Conservation (phyloP, 35 echinoderm and acorn worm genomes). For the Patiria miniata region DNA sequence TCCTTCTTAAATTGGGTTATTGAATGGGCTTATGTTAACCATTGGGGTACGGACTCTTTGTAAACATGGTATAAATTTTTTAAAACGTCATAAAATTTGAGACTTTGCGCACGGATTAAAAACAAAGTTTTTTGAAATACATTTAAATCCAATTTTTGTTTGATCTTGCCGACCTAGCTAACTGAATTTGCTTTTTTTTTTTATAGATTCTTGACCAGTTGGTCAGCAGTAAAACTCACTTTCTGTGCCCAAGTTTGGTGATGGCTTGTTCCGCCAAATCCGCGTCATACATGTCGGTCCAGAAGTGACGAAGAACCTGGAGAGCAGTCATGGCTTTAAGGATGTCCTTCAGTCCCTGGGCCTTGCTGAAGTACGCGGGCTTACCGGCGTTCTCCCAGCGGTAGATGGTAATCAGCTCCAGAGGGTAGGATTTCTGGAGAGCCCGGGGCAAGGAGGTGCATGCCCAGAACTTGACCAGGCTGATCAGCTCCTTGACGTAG, state of each 20-base stretch:
- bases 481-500: constrained; percentile 19
- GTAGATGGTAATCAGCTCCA: constrained; percentile 42
- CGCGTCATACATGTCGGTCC: neutral
- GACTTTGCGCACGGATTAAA: too few species aligned
- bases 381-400: constrained; percentile 5
- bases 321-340: neutral
- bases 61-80: too few species aligned
- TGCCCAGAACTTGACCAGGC: constrained; percentile 28
- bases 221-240: neutral
- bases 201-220: neutral
- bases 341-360: constrained; percentile 2
- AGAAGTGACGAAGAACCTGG: neutral
- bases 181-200: neutral
- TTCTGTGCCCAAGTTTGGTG: neutral
- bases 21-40: too few species aligned
- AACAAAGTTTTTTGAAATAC: too few species aligned
- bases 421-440: constrained; percentile 25
- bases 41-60: too few species aligned
- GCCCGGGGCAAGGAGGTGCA: neutral
- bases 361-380: neutral
- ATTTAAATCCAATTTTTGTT: too few species aligned
- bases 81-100: too few species aligned
- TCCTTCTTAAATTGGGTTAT: too few species aligned
- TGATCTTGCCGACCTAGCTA: neutral
- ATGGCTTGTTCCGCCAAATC: neutral